Evolutionary conservation across 1,140 invertebrate genomes (phyloP).

Genomic region (Bathynomus jamesi): DNA sequence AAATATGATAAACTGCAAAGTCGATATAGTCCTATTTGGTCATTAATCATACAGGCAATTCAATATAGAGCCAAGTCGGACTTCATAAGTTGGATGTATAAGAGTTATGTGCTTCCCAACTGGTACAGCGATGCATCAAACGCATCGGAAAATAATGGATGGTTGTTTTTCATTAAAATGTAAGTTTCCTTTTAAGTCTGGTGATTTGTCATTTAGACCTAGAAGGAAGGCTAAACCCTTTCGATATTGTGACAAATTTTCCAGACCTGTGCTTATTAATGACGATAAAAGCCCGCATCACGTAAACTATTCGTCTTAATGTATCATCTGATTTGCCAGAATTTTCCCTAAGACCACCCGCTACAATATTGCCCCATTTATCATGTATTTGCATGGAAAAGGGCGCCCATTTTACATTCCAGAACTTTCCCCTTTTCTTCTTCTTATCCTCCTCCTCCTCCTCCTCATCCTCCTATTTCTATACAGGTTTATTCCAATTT

Average conservation of each 20-base stretch:
- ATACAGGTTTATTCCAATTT: background rate
- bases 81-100: background rate
- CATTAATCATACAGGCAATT: background rate
- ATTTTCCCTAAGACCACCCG: background rate
- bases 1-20: background rate
- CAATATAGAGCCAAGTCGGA: background rate
- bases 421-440: background rate
- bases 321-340: background rate
- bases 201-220: background rate
- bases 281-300: background rate
- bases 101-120: background rate
- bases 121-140: background rate
- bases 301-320: conserved; percentile 1
- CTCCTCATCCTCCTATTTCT: background rate
- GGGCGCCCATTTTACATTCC: no score
- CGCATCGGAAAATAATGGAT: background rate
- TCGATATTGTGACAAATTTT: conserved; percentile 1
- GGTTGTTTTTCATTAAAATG: conserved; percentile 1
- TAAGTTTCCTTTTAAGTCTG: conserved; percentile 1
- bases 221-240: conserved; percentile 1
- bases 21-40: conserved; percentile 1
- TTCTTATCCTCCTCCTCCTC: background rate
- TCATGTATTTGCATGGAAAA: background rate
- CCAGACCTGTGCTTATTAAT: conserved; percentile 1
- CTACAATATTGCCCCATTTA: background rate